Conservation (phyloP, 2,888 invertebrate genomes). For the Pheosia tremula region DNA sequence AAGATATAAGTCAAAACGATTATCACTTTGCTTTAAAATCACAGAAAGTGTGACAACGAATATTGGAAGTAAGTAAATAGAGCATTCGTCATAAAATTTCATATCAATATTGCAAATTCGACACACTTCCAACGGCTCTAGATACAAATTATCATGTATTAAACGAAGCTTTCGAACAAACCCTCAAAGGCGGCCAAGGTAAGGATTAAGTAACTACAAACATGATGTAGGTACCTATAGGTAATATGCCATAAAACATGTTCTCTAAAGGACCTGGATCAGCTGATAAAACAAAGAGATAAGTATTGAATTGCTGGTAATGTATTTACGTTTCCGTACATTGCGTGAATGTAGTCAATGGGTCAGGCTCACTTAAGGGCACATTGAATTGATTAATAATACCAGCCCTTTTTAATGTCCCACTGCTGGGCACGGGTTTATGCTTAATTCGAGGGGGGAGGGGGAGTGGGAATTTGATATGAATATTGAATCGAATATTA, state of each 20-base stretch:
- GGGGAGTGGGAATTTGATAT: no score
- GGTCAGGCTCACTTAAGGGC: conserved; percentile 17
- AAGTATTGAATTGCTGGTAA: conserved; percentile 16
- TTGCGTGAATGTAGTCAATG: conserved; percentile 23
- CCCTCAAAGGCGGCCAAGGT: background rate
- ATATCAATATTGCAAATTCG: background rate
- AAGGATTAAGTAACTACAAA: background rate
- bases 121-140: background rate
- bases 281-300: conserved; percentile 22
- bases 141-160: background rate
- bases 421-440: no score
- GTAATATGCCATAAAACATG: background rate
- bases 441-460: no score
- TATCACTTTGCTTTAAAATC: no score
- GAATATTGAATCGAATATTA: background rate
- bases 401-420: no score
- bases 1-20: no score
- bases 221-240: no score
- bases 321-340: conserved; percentile 19
- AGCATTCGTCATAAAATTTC: background rate
- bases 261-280: conserved; percentile 10
- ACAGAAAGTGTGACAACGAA: no score
- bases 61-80: no score
- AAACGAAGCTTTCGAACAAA: background rate
- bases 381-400: background rate